These are phyloP conservation scores for Drosophila subobscura DNA, from an alignment of 1,140 invertebrate genomes.

Conservation along the genomic window DNA sequence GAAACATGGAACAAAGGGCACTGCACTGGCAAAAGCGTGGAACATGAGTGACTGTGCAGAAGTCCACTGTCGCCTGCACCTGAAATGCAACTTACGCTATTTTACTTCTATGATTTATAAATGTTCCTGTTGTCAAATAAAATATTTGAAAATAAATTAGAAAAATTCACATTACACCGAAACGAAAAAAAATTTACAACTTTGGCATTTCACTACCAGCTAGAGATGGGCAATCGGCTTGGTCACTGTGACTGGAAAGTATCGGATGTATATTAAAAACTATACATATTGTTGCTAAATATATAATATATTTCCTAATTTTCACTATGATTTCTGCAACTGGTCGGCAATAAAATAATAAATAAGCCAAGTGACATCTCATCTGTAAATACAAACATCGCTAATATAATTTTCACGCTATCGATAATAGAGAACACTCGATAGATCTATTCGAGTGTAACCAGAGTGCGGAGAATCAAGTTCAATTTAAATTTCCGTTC, in stretches of 20 bases:
- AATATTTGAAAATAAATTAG: slow-evolving; percentile 18
- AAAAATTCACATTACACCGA: slow-evolving; percentile 11
- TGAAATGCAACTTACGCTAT: slow-evolving; percentile 11
- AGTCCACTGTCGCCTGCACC: no score
- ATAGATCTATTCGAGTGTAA: slow-evolving; percentile 3
- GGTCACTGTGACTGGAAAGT: slow-evolving; percentile 23
- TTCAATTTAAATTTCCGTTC: slow-evolving; percentile 23
- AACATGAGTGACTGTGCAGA: background rate
- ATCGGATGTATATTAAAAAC: background rate
- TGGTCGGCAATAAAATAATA: background rate
- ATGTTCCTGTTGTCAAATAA: slow-evolving; percentile 8
- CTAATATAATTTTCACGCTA: background rate
- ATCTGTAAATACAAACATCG: no score
- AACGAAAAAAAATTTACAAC: slow-evolving; percentile 43
- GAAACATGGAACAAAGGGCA: slow-evolving; percentile 76
- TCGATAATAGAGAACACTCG: slow-evolving; percentile 6
- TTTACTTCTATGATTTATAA: background rate
- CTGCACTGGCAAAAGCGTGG: slow-evolving; percentile 48
- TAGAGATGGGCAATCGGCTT: slow-evolving; percentile 21
- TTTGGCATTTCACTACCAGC: slow-evolving; percentile 38
- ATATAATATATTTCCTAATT: background rate
- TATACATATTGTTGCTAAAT: no score
- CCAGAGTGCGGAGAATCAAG: slow-evolving; percentile 10
- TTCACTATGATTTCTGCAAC: no score
- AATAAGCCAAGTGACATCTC: background rate